Conservation (phyloP, 2,113 vertebrate genomes). For the Plecotus auritus region DNA sequence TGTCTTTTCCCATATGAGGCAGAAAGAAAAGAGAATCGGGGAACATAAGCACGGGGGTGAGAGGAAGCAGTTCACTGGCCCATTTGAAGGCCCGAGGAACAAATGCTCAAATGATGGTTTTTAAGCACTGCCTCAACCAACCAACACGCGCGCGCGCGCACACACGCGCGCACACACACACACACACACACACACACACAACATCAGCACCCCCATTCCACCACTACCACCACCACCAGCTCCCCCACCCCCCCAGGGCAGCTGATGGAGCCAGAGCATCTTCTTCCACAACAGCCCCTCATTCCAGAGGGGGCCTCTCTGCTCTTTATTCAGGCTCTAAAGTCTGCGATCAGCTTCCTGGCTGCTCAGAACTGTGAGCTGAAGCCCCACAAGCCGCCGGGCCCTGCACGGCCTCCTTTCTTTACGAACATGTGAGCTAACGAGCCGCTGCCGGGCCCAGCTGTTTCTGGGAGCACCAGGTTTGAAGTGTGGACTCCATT, state of each 20-base stretch:
- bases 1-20: background rate
- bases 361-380: constrained; percentile 45
- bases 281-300: constrained; percentile 30
- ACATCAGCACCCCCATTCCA: too few species aligned
- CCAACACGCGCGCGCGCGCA: background rate
- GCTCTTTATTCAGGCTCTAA: constrained; percentile 34
- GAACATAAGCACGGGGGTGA: accelerated
- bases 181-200: too few species aligned
- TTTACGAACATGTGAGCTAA: constrained; percentile 80
- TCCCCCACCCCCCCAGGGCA: background rate
- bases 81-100: background rate
- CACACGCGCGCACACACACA: background rate
- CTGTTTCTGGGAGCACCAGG: constrained; percentile 80
- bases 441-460: constrained; percentile 78
- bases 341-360: constrained; percentile 50
- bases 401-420: constrained; percentile 71
- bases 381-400: constrained; percentile 42
- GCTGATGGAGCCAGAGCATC: background rate
- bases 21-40: background rate
- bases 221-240: too few species aligned
- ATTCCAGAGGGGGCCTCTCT: constrained; percentile 30
- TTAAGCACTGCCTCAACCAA: background rate
- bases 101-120: too few species aligned
- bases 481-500: constrained; percentile 85
- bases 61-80: background rate